phyloP scores from a whole-genome alignment of 2,888 invertebrate genomes.

The Disparrhopalites patrizii region DNA sequence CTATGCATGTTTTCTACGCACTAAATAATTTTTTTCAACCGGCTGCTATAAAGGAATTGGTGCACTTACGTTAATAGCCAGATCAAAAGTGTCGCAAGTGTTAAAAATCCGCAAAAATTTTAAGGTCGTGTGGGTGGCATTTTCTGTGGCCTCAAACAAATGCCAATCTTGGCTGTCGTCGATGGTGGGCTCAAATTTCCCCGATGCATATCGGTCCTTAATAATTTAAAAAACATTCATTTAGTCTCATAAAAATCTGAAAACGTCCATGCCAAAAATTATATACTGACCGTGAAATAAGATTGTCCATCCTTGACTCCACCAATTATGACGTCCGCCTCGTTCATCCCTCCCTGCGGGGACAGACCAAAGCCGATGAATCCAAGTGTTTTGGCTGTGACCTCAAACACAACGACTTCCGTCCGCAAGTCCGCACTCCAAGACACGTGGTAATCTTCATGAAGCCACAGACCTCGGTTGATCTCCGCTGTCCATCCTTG shows the following conservation, averaged over 20 bases:
- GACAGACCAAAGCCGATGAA: neutral
- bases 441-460: neutral
- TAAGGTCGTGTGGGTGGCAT: slow-evolving; percentile 25
- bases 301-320: neutral
- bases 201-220: neutral
- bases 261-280: too few relatives aligned
- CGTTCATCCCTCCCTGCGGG: neutral
- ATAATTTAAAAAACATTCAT: too few relatives aligned
- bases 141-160: neutral
- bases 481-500: too few relatives aligned
- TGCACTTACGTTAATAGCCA: slow-evolving; percentile 5
- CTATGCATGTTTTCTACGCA: too few relatives aligned
- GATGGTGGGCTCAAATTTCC: neutral
- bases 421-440: neutral
- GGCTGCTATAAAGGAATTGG: neutral
- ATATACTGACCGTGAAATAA: slow-evolving; percentile 1
- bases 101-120: slow-evolving; percentile 11
- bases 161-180: slow-evolving; percentile 19
- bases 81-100: slow-evolving; percentile 18
- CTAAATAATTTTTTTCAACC: too few relatives aligned
- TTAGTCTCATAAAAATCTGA: too few relatives aligned
- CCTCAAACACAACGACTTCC: neutral
- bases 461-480: too few relatives aligned
- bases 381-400: neutral
- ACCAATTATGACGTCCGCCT: neutral